Evolutionary conservation across 2,797 vertebrate species (phyloP), one percentile per base, ranked within the genome.

Genomic region (Bryconaethiops microstoma): DNA sequence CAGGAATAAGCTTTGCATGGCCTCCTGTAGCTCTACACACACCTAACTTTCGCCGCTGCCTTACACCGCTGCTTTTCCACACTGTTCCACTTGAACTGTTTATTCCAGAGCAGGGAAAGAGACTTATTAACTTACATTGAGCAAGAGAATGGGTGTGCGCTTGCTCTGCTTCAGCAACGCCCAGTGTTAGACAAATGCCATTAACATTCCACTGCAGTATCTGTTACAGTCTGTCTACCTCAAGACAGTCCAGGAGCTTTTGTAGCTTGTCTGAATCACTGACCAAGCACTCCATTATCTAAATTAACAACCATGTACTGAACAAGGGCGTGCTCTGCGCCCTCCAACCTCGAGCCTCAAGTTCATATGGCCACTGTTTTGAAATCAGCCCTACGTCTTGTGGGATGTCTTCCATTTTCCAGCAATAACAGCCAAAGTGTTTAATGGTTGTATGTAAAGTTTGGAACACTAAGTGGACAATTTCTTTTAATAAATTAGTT

Each of bases 121-220:
- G 62, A 80, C 76, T 82, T 77, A 76, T 73, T 82, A 85, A 79
- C 83, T 85, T 81, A 80, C 70, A 82, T 62, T 55, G 69, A 21
- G 52, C 79, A 59, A 80, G 64, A 78, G 74, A 81, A 82, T 55
- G 74, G 76, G 78, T 67, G 74, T 80, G 76, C 54, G 40, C 78
- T 85, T 80, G 75, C 78, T 83, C 79, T 73, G 73, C 54, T 65
- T 84, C 42, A 74, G 69, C 75, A 74, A 83, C 35, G 73, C 81
- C 80, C 78, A 81, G 84, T 74, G 83, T 83, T 86, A 86, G 81
- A 86, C 83, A 88, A 89, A 86, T 85, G 71, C 69, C 54, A 86
- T 77, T 85, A 85, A 75, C 82, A 85, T 85, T 88, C 74, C 79
- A 82, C 42, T 71, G 76, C 76, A 75, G 71, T 77, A 83, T 88